phyloP scores from a whole-genome alignment of 2,888 invertebrate species.

The Drosophila macrospina region DNA sequence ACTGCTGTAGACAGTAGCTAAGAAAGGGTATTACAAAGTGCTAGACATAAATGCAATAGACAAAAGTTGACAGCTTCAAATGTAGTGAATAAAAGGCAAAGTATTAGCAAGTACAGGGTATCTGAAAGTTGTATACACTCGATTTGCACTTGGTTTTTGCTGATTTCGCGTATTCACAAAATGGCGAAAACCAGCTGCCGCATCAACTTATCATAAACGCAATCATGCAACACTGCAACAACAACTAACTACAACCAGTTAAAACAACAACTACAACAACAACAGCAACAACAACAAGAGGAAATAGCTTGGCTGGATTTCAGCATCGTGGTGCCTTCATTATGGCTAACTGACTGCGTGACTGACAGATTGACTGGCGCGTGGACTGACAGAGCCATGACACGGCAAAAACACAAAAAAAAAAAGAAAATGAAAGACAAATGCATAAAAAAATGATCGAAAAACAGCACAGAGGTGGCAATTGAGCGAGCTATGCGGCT shows the following conservation, averaged over 20 bases:
- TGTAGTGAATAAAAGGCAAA: not conserved
- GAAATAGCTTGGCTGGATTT: conserved; percentile 41
- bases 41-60: not conserved
- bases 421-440: conserved; percentile 21
- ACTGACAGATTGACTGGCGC: conserved; percentile 78
- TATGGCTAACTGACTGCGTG: conserved; percentile 77
- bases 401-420: conserved; percentile 71
- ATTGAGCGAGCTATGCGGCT: not conserved
- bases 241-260: conserved; percentile 21
- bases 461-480: too few species aligned
- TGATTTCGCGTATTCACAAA: conserved; percentile 49
- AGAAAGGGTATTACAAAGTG: too few species aligned
- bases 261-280: conserved; percentile 20
- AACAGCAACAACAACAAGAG: conserved; percentile 28
- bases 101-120: not conserved
- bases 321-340: conserved; percentile 63
- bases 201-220: conserved; percentile 63
- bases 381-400: conserved; percentile 67
- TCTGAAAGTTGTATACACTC: not conserved
- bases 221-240: conserved; percentile 52
- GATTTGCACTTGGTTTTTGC: conserved; percentile 38
- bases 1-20: not conserved
- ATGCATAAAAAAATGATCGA: conserved; percentile 6
- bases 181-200: conserved; percentile 47
- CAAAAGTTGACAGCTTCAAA: not conserved